phyloP scores from a whole-genome alignment of 2,797 vertebrate species.

The Valencia hispanica region DNA sequence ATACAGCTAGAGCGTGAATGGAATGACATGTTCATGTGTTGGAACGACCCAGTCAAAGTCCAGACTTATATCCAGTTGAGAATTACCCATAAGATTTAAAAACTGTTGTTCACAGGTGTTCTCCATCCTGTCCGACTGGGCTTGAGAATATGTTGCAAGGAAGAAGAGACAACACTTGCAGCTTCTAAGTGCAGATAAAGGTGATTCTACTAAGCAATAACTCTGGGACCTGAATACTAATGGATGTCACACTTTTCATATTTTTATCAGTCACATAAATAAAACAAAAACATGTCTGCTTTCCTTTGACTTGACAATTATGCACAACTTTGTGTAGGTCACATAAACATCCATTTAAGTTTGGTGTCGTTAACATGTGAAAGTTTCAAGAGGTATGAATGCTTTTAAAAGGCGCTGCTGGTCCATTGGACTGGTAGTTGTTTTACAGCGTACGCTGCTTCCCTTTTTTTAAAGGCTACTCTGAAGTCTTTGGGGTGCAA shows the following conservation, averaged over 20 bases:
- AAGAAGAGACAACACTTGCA: neutral
- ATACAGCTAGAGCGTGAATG: neutral
- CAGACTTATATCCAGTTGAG: neutral
- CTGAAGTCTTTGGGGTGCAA: slow-evolving; percentile 66
- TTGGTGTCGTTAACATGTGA: neutral
- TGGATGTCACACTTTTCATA: too few species aligned
- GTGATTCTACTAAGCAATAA: neutral
- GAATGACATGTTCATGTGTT: neutral
- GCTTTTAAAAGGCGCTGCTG: slow-evolving; percentile 1
- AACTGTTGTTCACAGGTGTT: neutral
- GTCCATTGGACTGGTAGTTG: slow-evolving; percentile 55
- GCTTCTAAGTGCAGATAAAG: neutral
- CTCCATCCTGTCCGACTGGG: neutral
- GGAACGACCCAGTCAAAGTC: neutral
- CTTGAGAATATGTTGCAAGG: neutral
- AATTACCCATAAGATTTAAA: neutral
- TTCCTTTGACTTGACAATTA: neutral
- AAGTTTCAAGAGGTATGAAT: neutral
- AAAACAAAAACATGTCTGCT: neutral
- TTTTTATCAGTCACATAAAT: neutral
- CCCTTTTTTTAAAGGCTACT: slow-evolving; percentile 60
- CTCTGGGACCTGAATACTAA: neutral
- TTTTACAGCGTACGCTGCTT: slow-evolving; percentile 46
- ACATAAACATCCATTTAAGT: neutral
- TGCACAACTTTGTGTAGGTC: neutral